Evolutionary conservation across 1,140 invertebrate genomes (phyloP), one percentile per base, ranked within the genome.

Genomic region (Drosophila sucinea): DNA sequence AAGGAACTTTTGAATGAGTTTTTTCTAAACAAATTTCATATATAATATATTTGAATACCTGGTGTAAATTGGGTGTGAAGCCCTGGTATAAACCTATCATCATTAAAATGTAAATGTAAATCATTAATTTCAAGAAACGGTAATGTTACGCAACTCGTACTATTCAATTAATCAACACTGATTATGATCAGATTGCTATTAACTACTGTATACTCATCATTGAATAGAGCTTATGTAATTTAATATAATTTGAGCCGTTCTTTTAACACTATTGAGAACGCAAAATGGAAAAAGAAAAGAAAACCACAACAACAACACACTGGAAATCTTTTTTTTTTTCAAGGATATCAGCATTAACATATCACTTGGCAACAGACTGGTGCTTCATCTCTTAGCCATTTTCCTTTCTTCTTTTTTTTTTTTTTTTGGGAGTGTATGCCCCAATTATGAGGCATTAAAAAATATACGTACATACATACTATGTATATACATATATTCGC

Each of bases 371-470:
- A 54, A 58, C 4, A 17, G 17, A 60, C 8, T n/a, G 27, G 25
- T n/a, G 8, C 32, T 10, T 2, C 25, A 25, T 25, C n/a, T 30
- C 4, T 2, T 3, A 30, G 30, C 30, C 30, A 30, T 30, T 4
- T 30, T 30, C 4, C 41, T 38, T 10, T 10, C 4, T 38, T 38
- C 11, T 38, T 8, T 11, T 38, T 29, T 11, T 38, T n/a, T 51
- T 56, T 74, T 70, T 60, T 66, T 70, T 57, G 68, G 70, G 76
- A 17, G 17, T 17, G 73, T 83, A 84, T 51, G 44, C 23, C 73
- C 70, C 84, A 87, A 87, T 87, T 87, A 87, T 87, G 80, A 87
- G 77, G 71, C 84, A 87, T 89, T 87, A 89, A 87, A 89, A 89
- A 89, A 77, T 84, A 87, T 77, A 68, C 27, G 25, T 27, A 51